These are phyloP conservation scores for Lasius fuliginosus DNA, from an alignment of 2,888 invertebrate genomes.

Conservation along the genomic window DNA sequence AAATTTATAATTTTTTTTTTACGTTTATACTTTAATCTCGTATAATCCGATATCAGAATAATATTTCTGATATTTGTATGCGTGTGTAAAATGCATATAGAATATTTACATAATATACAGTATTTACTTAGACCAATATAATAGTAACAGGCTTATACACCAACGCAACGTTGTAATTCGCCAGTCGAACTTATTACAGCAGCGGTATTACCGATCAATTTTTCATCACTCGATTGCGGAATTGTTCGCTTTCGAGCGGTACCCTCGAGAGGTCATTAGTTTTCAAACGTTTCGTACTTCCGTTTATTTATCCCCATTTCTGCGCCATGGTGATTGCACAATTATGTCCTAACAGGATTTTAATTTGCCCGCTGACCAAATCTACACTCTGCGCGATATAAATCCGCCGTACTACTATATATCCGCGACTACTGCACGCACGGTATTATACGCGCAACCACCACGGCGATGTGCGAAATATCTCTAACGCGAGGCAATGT, in stretches of 20 bases:
- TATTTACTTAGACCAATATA: constrained; percentile 10
- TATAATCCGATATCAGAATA: not conserved
- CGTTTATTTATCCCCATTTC: constrained; percentile 55
- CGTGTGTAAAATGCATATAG: not conserved
- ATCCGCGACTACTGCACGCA: not conserved
- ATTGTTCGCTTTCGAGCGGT: constrained; percentile 17
- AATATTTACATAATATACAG: not conserved
- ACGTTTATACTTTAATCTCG: not conserved
- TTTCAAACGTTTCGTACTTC: constrained; percentile 49
- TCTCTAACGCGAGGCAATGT: not conserved
- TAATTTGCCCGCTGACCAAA: constrained; percentile 56
- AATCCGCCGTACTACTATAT: not conserved
- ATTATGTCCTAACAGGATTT: constrained; percentile 63
- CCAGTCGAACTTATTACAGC: constrained; percentile 36
- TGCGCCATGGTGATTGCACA: constrained; percentile 44
- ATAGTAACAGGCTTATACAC: not conserved
- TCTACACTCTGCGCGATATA: constrained; percentile 24
- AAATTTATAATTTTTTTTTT: not conserved
- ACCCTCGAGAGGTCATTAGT: constrained; percentile 38
- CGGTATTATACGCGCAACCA: not conserved
- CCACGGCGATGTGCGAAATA: constrained; percentile 16
- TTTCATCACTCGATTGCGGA: constrained; percentile 43
- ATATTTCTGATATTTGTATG: not conserved
- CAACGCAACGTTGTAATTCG: not conserved
- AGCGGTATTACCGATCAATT: constrained; percentile 44